These are phyloP conservation scores for Euschistus heros DNA, from an alignment of 1,140 invertebrate genomes.

Conservation along the genomic window DNA sequence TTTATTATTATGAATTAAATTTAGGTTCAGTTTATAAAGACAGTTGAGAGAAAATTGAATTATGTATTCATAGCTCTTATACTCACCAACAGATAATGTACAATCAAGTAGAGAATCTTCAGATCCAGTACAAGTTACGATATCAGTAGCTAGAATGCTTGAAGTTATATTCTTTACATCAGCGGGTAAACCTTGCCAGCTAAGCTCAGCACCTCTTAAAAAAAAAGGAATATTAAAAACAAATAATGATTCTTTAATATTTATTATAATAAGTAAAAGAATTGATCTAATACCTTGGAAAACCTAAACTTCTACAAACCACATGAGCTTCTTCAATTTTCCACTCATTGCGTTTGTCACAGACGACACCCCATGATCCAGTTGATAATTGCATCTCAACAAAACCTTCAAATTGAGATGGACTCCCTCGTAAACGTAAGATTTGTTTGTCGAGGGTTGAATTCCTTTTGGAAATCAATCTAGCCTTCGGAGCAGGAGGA, in stretches of 20 bases:
- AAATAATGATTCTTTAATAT: neutral
- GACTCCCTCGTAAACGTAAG: constrained; percentile 41
- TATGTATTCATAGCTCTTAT: too few species aligned
- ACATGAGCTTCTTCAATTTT: constrained; percentile 42
- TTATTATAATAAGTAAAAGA: neutral
- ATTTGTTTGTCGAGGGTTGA: constrained; percentile 33
- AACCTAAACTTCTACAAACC: constrained; percentile 46
- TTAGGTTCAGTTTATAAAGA: too few species aligned
- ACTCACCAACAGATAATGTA: constrained; percentile 33
- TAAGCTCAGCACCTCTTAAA: constrained; percentile 41
- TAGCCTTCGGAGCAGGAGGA: neutral
- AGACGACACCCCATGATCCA: constrained; percentile 43
- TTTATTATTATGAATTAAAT: too few species aligned
- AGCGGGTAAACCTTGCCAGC: constrained; percentile 40
- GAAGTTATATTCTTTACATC: constrained; percentile 23
- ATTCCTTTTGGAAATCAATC: constrained; percentile 2
- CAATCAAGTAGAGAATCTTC: constrained; percentile 41
- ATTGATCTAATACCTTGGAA: constrained; percentile 36
- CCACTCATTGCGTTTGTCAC: constrained; percentile 41
- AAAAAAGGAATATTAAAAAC: neutral
- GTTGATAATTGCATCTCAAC: constrained; percentile 40
- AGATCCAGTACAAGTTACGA: constrained; percentile 40
- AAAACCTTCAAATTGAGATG: constrained; percentile 41
- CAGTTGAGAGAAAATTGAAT: too few species aligned
- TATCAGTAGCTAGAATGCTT: constrained; percentile 32